Conservation (phyloP, 2,888 invertebrate genomes). For the Drosophila testacea region DNA sequence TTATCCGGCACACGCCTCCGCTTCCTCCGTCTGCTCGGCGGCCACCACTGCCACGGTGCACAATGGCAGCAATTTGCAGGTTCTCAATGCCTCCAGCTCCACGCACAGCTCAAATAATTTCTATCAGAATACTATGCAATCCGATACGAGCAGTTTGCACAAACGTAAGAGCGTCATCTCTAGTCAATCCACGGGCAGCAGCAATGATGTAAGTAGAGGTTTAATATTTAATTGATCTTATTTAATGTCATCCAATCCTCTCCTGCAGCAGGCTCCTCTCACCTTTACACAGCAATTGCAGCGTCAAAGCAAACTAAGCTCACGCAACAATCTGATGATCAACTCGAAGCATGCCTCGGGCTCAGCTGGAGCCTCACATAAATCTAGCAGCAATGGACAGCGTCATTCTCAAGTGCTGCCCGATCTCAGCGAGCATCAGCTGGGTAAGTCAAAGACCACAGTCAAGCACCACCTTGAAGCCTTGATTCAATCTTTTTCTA, state of each 20-base stretch:
- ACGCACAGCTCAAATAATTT: conserved; percentile 85
- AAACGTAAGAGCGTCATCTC: conserved; percentile 86
- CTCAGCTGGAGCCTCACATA: conserved; percentile 54
- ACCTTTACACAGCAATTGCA: conserved; percentile 97
- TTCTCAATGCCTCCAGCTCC: conserved; percentile 84
- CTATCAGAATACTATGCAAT: conserved; percentile 86
- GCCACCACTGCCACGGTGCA: conserved; percentile 82
- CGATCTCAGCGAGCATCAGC: conserved; percentile 85
- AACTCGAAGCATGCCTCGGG: conserved; percentile 82
- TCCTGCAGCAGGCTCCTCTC: conserved; percentile 87
- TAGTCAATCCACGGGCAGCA: conserved; percentile 86
- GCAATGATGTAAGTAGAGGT: conserved; percentile 84
- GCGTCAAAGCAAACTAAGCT: conserved; percentile 84
- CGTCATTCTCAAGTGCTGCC: conserved; percentile 85
- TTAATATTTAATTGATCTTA: not conserved
- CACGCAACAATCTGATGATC: conserved; percentile 84
- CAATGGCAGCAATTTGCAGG: conserved; percentile 81
- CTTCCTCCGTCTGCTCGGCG: conserved; percentile 82
- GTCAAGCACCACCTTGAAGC: too few relatives aligned
- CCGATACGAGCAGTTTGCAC: conserved; percentile 85
- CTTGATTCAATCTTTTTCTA: not conserved
- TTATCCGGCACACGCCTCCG: conserved; percentile 77
- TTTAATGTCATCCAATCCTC: not conserved
- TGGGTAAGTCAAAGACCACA: conserved; percentile 81
- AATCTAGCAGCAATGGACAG: conserved; percentile 72